A percentile compares a stretch with the other conserved stretches of the same genome.
phyloP scores from a whole-genome alignment of 2,113 vertebrate species.

The Perognathus longimembris region DNA sequence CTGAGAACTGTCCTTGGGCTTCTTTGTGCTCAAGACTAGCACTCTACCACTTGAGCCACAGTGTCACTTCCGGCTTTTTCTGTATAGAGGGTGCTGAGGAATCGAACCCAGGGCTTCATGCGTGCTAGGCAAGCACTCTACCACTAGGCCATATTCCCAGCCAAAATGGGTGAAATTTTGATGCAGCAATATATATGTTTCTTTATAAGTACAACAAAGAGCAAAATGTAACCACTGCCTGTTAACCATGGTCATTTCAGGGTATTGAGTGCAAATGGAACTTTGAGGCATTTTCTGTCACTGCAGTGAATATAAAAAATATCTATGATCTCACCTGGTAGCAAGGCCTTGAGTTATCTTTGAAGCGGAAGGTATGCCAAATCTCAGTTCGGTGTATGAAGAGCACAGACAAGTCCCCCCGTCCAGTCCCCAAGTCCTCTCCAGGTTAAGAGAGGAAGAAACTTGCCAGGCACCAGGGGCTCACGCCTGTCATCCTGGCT shows the following conservation, averaged over 20 bases:
- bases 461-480: neutral
- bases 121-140: too few species aligned
- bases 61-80: too few species aligned
- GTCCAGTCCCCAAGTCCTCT: neutral
- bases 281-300: constrained; percentile 12
- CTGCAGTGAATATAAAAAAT: neutral
- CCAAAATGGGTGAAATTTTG: neutral
- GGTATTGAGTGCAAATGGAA: neutral
- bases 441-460: neutral
- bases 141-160: too few species aligned
- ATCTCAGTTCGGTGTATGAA: neutral
- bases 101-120: too few species aligned
- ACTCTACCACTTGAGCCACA: too few species aligned
- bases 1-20: too few species aligned
- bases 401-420: neutral
- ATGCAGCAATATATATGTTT: neutral
- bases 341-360: neutral
- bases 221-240: neutral
- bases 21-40: too few species aligned
- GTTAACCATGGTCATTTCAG: neutral
- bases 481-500: too few species aligned
- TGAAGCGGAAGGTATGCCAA: neutral
- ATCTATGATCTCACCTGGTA: neutral
- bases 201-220: constrained; percentile 7
- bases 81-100: too few species aligned